Percentiles rank a stretch among this genome's conserved stretches.
phyloP scores from a whole-genome alignment of 2,113 vertebrate genomes.

The Leptocoma aspasia region DNA sequence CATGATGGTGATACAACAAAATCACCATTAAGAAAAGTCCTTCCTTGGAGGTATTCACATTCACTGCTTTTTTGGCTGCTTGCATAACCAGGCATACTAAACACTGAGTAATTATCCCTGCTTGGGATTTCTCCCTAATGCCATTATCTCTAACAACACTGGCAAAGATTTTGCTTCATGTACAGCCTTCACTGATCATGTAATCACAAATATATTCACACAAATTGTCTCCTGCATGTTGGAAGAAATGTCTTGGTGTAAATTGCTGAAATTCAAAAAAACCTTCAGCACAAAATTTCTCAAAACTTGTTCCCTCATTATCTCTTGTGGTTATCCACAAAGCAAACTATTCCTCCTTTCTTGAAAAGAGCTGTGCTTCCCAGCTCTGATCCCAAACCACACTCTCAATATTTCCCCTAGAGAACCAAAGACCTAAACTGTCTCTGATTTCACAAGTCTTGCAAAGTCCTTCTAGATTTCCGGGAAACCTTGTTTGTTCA shows the following conservation, averaged over 20 bases:
- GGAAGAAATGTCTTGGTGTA: background rate
- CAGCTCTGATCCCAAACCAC: background rate
- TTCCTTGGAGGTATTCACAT: background rate
- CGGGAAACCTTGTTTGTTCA: background rate
- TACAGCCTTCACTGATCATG: background rate
- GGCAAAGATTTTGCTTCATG: background rate
- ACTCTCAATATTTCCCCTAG: background rate
- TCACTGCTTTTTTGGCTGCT: background rate
- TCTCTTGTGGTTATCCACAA: background rate
- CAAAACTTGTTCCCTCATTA: background rate
- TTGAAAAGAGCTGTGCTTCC: background rate
- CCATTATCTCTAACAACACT: background rate
- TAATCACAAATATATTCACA: background rate
- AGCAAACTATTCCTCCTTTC: background rate
- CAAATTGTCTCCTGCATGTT: background rate
- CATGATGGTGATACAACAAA: background rate
- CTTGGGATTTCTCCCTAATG: background rate
- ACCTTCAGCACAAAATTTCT: background rate
- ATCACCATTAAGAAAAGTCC: background rate
- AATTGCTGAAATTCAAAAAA: background rate
- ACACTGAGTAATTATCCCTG: background rate
- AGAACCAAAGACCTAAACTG: background rate
- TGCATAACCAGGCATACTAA: background rate
- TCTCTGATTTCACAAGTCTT: background rate
- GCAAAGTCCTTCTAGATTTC: background rate